These are phyloP conservation scores for Zaprionus inermis DNA, from an alignment of 1,140 invertebrate species.

Conservation along the genomic window DNA sequence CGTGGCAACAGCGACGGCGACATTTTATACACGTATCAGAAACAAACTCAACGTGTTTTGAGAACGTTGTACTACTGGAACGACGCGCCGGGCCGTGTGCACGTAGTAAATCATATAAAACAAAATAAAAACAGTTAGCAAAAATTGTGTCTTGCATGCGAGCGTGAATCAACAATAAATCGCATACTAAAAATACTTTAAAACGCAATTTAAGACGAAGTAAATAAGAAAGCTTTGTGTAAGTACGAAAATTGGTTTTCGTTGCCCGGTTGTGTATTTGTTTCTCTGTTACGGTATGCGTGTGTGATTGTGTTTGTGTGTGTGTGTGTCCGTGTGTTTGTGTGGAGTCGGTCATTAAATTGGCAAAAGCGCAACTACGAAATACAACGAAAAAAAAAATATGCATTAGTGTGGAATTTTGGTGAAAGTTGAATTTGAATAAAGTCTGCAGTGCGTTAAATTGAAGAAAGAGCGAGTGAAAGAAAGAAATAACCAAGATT, in stretches of 20 bases:
- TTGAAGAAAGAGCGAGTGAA: background rate
- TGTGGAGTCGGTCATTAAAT: conserved; percentile 43
- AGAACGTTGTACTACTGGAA: conserved; percentile 48
- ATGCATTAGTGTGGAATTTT: conserved; percentile 62
- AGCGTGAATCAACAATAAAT: conserved; percentile 54
- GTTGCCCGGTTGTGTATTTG: conserved; percentile 41
- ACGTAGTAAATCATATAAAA: conserved; percentile 14
- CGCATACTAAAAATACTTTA: conserved; percentile 24
- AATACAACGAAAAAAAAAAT: conserved; percentile 12
- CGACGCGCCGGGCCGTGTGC: conserved; percentile 23
- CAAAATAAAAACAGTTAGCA: conserved; percentile 16
- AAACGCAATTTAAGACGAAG: conserved; percentile 57
- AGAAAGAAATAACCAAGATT: conserved; percentile 4
- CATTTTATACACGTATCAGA: conserved; percentile 58
- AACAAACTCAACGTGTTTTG: conserved; percentile 68
- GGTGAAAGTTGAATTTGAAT: conserved; percentile 63
- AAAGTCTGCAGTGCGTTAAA: conserved; percentile 24
- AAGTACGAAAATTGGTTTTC: conserved; percentile 57
- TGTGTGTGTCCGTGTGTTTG: conserved; percentile 6
- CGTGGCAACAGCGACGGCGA: conserved; percentile 64
- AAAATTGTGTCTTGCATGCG: conserved; percentile 38
- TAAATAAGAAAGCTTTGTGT: conserved; percentile 48
- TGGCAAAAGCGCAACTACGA: conserved; percentile 52
- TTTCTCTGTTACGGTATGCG: conserved; percentile 10
- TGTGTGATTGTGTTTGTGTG: conserved; percentile 19